phyloP scores from a whole-genome alignment of 2,113 vertebrate genomes.

The Cepphus grylle region DNA sequence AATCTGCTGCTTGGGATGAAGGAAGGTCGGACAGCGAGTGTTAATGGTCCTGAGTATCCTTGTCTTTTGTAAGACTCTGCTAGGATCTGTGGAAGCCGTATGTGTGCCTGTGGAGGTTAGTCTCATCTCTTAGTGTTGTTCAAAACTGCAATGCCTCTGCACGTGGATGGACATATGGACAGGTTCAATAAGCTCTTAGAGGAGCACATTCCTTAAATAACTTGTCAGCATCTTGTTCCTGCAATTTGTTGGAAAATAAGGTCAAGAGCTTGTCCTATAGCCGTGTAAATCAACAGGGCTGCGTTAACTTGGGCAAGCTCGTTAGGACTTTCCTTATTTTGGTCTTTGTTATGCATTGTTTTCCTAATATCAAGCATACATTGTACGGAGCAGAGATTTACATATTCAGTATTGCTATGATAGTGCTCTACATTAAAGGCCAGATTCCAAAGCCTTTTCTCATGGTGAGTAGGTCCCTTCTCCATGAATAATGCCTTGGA shows the following conservation, averaged over 20 bases:
- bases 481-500: neutral
- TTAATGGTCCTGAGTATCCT: neutral
- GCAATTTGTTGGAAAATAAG: neutral
- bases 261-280: neutral
- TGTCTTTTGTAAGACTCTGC: neutral
- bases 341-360: neutral
- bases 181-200: neutral
- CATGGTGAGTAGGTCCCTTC: neutral
- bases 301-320: neutral
- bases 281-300: neutral
- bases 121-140: neutral
- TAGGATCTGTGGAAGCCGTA: neutral
- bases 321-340: neutral
- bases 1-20: neutral
- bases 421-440: neutral
- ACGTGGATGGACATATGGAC: neutral
- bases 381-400: neutral
- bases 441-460: constrained; percentile 31
- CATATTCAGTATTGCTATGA: neutral
- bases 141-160: neutral
- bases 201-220: neutral
- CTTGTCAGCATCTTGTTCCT: neutral
- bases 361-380: neutral
- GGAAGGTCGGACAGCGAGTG: neutral
- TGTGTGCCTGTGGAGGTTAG: accelerated